Conservation (phyloP, 2,113 vertebrate species). For the Nyctibius bracteatus region DNA sequence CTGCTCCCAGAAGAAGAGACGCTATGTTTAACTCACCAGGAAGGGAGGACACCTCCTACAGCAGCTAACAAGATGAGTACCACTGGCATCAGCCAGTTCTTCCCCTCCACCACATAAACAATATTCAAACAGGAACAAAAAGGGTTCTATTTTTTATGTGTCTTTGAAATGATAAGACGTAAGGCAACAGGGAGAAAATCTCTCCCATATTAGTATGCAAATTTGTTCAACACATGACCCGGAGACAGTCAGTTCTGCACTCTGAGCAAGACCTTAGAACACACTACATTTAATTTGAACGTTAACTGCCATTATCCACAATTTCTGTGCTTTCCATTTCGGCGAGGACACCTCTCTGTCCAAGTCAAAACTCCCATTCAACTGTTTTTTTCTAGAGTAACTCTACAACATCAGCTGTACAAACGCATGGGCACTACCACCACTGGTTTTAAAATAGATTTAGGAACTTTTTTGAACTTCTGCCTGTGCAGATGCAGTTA, state of each 20-base stretch:
- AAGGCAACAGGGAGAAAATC: not conserved
- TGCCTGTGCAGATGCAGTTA: not conserved
- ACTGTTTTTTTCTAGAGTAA: not conserved
- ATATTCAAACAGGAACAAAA: not conserved
- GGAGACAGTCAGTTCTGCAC: not conserved
- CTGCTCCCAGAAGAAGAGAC: not conserved
- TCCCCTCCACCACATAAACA: not conserved
- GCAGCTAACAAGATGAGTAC: not conserved
- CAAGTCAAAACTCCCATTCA: not conserved
- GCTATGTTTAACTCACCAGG: not conserved
- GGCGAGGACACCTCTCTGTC: not conserved
- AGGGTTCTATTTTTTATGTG: fast-evolving
- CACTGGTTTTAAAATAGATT: fast-evolving
- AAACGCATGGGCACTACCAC: fast-evolving
- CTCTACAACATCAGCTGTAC: not conserved
- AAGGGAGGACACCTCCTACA: not conserved
- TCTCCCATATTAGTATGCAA: not conserved
- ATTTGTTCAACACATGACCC: not conserved
- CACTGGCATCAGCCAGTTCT: not conserved
- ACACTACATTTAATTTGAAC: fast-evolving
- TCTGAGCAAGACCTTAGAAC: not conserved
- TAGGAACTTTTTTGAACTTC: not conserved
- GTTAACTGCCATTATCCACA: not conserved
- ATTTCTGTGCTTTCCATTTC: not conserved
- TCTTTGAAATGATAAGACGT: not conserved